These are phyloP conservation scores for Coptodon rendalli DNA, from an alignment of 2,113 vertebrate genomes.

Conservation along the genomic window DNA sequence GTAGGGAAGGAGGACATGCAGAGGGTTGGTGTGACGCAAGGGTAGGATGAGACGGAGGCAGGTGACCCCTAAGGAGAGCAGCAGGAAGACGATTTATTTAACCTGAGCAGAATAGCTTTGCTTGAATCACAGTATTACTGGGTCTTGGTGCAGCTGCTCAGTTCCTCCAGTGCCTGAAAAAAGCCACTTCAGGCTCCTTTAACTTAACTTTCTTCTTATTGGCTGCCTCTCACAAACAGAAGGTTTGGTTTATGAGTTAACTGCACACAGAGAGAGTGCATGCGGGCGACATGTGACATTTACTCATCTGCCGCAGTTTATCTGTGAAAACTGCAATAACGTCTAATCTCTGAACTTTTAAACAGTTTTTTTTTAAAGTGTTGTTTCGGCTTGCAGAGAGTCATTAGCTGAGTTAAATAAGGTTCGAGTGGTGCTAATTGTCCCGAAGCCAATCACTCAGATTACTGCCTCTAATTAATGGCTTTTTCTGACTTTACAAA, in stretches of 20 bases:
- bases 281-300: background rate
- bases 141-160: background rate
- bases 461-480: slow-evolving; percentile 10
- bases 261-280: background rate
- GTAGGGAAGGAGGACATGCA: background rate
- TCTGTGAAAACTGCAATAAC: background rate
- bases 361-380: background rate
- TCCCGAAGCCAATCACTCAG: slow-evolving; percentile 17
- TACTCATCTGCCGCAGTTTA: background rate
- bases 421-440: slow-evolving; percentile 20
- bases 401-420: slow-evolving; percentile 27
- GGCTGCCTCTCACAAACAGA: background rate
- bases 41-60: background rate
- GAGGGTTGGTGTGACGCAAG: background rate
- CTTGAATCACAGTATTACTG: background rate
- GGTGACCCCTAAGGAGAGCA: background rate
- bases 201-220: background rate
- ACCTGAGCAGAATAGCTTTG: background rate
- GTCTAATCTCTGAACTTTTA: slow-evolving; percentile 13
- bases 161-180: background rate
- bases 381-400: background rate
- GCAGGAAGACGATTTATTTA: background rate
- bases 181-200: background rate
- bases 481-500: slow-evolving; percentile 6
- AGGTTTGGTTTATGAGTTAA: background rate